Evolutionary conservation across 2,797 vertebrate species (phyloP).

Genomic region (Smutsia gigantea): DNA sequence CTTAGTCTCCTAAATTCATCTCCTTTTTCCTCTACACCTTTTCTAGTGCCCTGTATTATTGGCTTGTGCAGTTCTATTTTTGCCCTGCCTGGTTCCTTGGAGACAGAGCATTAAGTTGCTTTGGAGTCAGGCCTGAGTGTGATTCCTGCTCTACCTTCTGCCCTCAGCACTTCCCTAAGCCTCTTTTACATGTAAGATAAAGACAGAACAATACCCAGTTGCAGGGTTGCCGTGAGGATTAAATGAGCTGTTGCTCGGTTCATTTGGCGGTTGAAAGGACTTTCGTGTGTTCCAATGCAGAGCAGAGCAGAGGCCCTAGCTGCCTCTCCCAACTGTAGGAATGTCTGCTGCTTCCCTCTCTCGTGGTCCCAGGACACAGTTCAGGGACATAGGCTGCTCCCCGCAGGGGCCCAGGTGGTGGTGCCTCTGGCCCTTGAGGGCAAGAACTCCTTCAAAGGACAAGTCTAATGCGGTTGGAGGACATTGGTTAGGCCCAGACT

Average conservation of each 20-base stretch:
- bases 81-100: background rate
- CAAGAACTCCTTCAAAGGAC: background rate
- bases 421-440: background rate
- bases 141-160: background rate
- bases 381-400: background rate
- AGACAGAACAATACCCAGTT: background rate
- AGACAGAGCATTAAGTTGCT: background rate
- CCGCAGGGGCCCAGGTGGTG: background rate
- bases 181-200: background rate
- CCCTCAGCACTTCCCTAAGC: background rate
- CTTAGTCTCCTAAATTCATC: background rate
- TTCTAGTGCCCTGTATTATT: background rate
- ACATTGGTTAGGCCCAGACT: background rate
- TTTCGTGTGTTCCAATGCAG: background rate
- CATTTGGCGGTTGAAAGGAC: fast-evolving
- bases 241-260: background rate
- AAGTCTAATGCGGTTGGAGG: background rate
- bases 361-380: background rate
- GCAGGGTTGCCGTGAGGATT: background rate
- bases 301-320: background rate
- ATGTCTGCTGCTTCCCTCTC: background rate
- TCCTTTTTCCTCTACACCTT: background rate
- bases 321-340: background rate
- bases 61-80: background rate
- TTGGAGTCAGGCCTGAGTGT: background rate